Conservation (phyloP, 92 coral and sea anemone species). For the Siderastrea siderea region DNA sequence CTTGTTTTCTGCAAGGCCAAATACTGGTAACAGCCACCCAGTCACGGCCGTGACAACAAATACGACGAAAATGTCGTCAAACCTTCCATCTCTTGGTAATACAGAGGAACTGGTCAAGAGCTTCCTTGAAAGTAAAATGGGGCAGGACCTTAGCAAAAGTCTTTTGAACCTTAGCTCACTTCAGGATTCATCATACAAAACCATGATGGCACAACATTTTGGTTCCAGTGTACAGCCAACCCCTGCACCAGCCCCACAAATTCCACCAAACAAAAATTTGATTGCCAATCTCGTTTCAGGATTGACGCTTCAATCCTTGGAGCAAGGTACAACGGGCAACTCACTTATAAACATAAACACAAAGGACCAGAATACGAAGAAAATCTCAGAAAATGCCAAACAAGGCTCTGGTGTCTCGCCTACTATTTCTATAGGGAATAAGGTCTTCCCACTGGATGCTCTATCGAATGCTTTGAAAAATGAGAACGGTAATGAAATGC, state of each 20-base stretch:
- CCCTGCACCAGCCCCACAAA: neutral
- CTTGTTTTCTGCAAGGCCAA: neutral
- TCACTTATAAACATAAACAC: neutral
- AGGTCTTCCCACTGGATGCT: constrained; percentile 17
- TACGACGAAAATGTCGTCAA: neutral
- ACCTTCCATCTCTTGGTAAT: neutral
- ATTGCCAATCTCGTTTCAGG: constrained; percentile 25
- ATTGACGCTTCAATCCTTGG: neutral
- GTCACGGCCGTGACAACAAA: neutral
- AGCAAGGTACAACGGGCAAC: neutral
- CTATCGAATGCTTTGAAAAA: constrained; percentile 22
- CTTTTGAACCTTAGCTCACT: neutral
- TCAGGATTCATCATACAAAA: constrained; percentile 26
- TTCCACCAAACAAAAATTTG: constrained; percentile 9
- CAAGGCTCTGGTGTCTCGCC: constrained; percentile 10
- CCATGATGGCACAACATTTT: constrained; percentile 26
- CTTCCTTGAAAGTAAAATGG: constrained; percentile 31
- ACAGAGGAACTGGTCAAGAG: constrained; percentile 26
- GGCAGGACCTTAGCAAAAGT: constrained; percentile 20
- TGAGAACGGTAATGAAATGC: neutral
- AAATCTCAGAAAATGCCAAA: neutral
- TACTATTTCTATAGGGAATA: constrained; percentile 36
- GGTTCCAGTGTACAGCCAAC: neutral
- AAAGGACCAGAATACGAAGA: neutral
- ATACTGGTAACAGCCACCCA: neutral